phyloP scores from a whole-genome alignment of 2,888 invertebrate genomes.

The Zonitis immaculata region DNA sequence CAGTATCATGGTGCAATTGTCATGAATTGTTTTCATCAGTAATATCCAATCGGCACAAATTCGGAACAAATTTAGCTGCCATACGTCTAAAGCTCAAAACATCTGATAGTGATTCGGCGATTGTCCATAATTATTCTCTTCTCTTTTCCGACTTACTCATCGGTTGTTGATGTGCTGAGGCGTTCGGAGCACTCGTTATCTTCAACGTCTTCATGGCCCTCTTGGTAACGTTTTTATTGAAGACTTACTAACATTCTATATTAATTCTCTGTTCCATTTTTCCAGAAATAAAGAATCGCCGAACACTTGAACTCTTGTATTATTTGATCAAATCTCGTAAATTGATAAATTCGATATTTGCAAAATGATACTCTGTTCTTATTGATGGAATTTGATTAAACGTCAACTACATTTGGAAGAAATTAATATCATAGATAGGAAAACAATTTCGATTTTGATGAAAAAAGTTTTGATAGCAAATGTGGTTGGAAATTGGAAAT shows the following conservation, averaged over 20 bases:
- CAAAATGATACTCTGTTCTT: too few species aligned
- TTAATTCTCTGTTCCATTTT: not conserved
- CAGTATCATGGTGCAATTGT: too few species aligned
- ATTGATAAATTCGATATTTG: too few species aligned
- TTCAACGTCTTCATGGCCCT: not conserved
- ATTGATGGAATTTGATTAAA: conserved; percentile 19
- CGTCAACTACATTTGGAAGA: conserved; percentile 19
- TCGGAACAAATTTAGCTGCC: conserved; percentile 10
- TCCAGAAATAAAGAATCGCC: too few species aligned
- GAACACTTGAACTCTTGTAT: too few species aligned
- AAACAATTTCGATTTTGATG: conserved; percentile 6
- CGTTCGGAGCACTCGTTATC: not conserved
- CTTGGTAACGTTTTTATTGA: not conserved
- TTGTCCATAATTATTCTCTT: conserved; percentile 1
- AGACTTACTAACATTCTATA: too few species aligned
- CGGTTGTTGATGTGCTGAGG: not conserved
- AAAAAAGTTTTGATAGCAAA: not conserved
- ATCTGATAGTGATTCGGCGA: conserved; percentile 7
- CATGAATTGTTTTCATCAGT: too few species aligned
- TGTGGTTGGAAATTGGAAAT: not conserved
- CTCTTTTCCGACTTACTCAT: not conserved
- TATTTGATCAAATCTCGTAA: too few species aligned
- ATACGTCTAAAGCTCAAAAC: conserved; percentile 21
- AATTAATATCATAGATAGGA: conserved; percentile 15
- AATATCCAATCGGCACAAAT: too few species aligned